Base-by-base conservation (phyloP, 2,888 invertebrate genomes). In the Bombyx huttoni region DNA sequence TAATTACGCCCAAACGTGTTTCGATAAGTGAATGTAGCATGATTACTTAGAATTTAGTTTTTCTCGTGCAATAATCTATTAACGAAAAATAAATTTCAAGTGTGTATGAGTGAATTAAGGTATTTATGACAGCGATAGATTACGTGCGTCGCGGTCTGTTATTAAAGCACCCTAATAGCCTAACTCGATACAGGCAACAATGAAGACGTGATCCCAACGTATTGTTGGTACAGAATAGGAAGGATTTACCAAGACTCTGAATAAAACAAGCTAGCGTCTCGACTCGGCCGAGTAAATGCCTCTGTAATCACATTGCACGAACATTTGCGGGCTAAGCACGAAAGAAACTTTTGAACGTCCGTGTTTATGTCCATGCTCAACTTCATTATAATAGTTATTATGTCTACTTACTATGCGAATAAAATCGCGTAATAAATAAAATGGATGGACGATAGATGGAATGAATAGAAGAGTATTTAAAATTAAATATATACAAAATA, bases 191-290 rank as follows among this genome's bases (percentile, higher is more conserved):
- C 68, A 65, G 62, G 59, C 74, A 71, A 83, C 82, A 83, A 83
- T 75, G 60, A 78, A 53, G 67, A 60, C 60, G 62, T 76, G 80
- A 81, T 79, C 78, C 73, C 64, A 53, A 63, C 61, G 74, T 70
- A 83, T 82, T 84, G 82, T 83, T 70, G 73, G 66, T 61, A 65
- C 65, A 80, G 81, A 83, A 84, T 81, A 66, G 75, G 67, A 79
- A 73, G 81, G 84, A 81, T 84, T 83, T 84, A 70, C 73, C 61
- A 61, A 73, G 67, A 67, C 69, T 71, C 67, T 68, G 79, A 78
- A 82, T 82, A 75, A 82, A 81, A 81, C 81, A 81, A 78, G 72
- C 73, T 67, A 64, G 68, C 68, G 63, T 70, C 73, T 71, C 68
- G 71, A 68, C 68, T 75, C 68, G 63, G 60, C 64, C 68, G 62